Evolutionary conservation across 2,797 vertebrate genomes (phyloP), one percentile per base, ranked within the genome.

Genomic region (Pogonophryne albipinna): DNA sequence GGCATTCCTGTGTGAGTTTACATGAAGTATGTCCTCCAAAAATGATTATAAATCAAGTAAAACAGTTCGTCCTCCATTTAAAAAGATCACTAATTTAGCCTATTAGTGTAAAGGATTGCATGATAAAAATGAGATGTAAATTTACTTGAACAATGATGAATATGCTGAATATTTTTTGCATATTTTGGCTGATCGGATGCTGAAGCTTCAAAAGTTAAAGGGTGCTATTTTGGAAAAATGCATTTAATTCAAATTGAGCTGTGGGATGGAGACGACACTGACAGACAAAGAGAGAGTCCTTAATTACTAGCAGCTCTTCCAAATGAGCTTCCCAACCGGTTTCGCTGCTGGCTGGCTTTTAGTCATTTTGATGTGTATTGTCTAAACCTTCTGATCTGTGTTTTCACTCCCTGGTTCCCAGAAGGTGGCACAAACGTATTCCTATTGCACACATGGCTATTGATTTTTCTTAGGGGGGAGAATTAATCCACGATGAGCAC

Each of bases 381-480:
- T 89, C 78, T 76, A 63, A 89, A 84, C 74, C 76, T 55, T 78
- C 79, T 66, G 58, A 79, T 60, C 61, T 69, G 68, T 74, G 80
- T 76, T 87, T 85, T 80, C 76, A 17, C 79, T 72, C 65, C 56
- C 62, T 71, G 50, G 80, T 85, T 86, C 86, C 75, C 72, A 71
- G 49, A 79, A 87, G 68, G 88, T 88, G 91, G 93, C 90, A 89
- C 86, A 90, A 94, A 91, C 92, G 82, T 92, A 94, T 93, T 94
- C 92, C 76, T 85, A 76, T 87, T 64, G 82, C 89, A 85, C 78
- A 66, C 47, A n/a, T 74, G 17, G 51, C 71, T 90, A 94, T 94
- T 86, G 94, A 95, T 93, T 94, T 81, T 83, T 64, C 79, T 80
- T 82, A 20, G 83, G 78, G 84, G 77, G 86, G 87, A 87, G 91